Evolutionary conservation across 2,888 invertebrate genomes (phyloP).

Genomic region (Euzetes globulus): DNA sequence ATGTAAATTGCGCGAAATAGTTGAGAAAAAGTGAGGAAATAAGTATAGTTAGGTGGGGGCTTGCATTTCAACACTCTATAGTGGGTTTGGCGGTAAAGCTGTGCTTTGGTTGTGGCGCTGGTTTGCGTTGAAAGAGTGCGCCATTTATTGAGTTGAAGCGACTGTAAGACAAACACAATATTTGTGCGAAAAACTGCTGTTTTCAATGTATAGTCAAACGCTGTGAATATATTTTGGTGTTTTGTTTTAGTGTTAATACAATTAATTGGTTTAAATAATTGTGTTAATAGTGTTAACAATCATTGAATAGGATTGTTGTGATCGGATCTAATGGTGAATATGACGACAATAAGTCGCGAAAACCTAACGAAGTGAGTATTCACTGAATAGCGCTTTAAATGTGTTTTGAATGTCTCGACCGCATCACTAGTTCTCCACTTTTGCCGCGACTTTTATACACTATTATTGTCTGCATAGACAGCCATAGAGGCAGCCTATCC

Average conservation of each 20-base stretch:
- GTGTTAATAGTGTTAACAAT: neutral
- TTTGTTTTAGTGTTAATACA: neutral
- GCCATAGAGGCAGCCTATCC: too few relatives aligned
- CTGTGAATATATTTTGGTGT: neutral
- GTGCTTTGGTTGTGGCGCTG: neutral
- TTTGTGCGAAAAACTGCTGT: conserved; percentile 4
- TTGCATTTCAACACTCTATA: conserved; percentile 25
- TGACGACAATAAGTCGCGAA: conserved; percentile 17
- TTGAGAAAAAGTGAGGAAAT: too few relatives aligned
- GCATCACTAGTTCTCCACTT: neutral
- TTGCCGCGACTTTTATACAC: neutral
- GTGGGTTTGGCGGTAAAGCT: neutral
- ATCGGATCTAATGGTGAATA: neutral
- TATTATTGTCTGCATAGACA: too few relatives aligned
- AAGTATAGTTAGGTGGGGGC: neutral
- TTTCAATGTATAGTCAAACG: neutral
- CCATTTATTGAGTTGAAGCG: conserved; percentile 16
- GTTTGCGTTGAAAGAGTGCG: conserved; percentile 6
- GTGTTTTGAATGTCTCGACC: neutral
- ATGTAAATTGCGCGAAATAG: neutral
- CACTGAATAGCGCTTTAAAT: neutral
- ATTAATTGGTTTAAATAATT: neutral
- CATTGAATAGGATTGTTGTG: neutral
- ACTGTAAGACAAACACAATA: conserved; percentile 5
- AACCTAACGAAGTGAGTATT: neutral